phyloP scores from a whole-genome alignment of 1,140 invertebrate species.

The Aphelinus atriplicis region DNA sequence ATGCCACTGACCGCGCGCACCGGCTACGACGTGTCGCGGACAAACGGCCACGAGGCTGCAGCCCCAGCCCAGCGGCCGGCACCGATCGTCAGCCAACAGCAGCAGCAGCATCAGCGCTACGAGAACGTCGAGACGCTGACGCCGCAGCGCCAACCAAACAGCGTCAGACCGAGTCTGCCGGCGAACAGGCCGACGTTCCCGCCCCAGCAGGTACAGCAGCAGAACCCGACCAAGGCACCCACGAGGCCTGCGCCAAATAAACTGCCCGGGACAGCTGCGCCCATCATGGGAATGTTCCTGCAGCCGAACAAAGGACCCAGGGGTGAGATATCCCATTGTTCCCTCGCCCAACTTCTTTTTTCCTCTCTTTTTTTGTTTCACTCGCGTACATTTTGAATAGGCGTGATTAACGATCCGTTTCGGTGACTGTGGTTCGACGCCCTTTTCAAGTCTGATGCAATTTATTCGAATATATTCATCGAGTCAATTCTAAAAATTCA shows the following conservation, averaged over 20 bases:
- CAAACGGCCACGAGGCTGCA: background rate
- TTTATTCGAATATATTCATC: too few relatives aligned
- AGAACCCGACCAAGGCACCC: conserved; percentile 3
- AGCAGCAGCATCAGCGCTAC: conserved; percentile 1
- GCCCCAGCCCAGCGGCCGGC: background rate
- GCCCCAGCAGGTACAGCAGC: conserved; percentile 3
- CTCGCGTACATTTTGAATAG: too few relatives aligned
- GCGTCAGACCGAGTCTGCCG: conserved; percentile 42
- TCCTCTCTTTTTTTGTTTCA: too few relatives aligned
- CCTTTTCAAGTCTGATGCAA: too few relatives aligned
- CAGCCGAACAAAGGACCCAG: conserved; percentile 47
- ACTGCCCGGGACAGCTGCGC: conserved; percentile 38
- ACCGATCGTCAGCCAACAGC: background rate
- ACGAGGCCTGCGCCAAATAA: conserved; percentile 41
- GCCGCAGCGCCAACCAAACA: background rate
- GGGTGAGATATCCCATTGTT: conserved; percentile 40
- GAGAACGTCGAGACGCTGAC: conserved; percentile 1
- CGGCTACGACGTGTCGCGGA: background rate
- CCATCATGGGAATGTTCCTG: conserved; percentile 50
- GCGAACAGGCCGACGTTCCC: conserved; percentile 46
- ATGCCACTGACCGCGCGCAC: background rate
- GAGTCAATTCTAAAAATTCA: too few relatives aligned
- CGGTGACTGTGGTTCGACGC: too few relatives aligned
- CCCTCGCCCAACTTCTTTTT: too few relatives aligned
- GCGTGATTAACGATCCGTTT: too few relatives aligned